Conservation (phyloP, 2,797 vertebrate genomes). For the Sandelia bainsii region DNA sequence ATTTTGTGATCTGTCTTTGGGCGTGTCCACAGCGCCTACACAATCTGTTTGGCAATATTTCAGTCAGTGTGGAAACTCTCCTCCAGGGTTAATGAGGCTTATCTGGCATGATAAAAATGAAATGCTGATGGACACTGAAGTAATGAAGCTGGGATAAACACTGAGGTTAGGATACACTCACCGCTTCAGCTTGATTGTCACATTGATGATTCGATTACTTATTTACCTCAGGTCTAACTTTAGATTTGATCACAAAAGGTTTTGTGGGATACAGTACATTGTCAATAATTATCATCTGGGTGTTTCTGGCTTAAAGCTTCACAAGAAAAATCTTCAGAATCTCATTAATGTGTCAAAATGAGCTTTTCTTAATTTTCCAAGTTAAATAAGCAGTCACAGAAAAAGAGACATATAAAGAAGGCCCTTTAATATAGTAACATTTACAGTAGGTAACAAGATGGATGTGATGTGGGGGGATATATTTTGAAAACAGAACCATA, state of each 20-base stretch:
- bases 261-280: too few species aligned
- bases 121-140: slow-evolving; percentile 1
- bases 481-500: slow-evolving; percentile 58
- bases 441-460: slow-evolving; percentile 60
- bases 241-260: neutral
- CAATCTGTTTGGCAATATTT: slow-evolving; percentile 38
- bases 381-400: slow-evolving; percentile 23
- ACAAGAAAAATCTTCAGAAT: neutral
- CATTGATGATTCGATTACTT: neutral
- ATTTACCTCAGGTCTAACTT: neutral
- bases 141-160: slow-evolving; percentile 2
- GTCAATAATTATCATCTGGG: neutral
- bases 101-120: slow-evolving; percentile 16
- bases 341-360: neutral
- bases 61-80: slow-evolving; percentile 33
- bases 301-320: neutral
- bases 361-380: too few species aligned
- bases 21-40: slow-evolving; percentile 49
- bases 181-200: neutral
- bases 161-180: neutral
- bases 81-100: slow-evolving; percentile 17
- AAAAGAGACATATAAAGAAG: slow-evolving; percentile 64
- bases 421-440: slow-evolving; percentile 77
- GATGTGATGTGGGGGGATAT: slow-evolving; percentile 25
- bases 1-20: slow-evolving; percentile 52